phyloP scores from a whole-genome alignment of 2,888 invertebrate genomes.

The Lasioglossum calceatum region DNA sequence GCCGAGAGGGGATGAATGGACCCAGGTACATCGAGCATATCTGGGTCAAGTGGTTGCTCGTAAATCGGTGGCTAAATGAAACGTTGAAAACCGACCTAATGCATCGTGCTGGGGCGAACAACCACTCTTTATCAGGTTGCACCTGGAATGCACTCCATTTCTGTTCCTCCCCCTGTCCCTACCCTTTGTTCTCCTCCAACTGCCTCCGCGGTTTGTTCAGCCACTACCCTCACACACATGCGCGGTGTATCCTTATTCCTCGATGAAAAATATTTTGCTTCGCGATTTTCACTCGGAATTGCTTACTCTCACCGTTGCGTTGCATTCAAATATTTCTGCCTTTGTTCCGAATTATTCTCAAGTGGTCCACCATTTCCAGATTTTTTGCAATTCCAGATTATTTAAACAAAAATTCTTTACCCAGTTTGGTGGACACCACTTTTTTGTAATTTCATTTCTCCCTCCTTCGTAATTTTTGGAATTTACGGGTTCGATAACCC shows the following conservation, averaged over 20 bases:
- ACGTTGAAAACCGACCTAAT: constrained; percentile 75
- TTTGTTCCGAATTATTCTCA: background rate
- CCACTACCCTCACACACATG: background rate
- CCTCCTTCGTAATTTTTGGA: too few relatives aligned
- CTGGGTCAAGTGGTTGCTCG: constrained; percentile 72
- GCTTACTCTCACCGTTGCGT: background rate
- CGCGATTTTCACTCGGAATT: background rate
- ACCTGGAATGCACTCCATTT: constrained; percentile 35
- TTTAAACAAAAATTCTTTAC: too few relatives aligned
- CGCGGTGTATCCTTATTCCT: background rate
- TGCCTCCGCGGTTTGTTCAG: background rate
- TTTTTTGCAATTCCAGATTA: background rate
- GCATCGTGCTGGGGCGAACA: constrained; percentile 63
- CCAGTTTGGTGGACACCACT: too few relatives aligned
- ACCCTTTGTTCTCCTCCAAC: constrained; percentile 1
- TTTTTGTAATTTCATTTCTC: too few relatives aligned
- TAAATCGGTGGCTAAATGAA: constrained; percentile 78
- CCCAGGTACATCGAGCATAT: constrained; percentile 71
- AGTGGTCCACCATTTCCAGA: background rate
- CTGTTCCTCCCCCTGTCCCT: background rate
- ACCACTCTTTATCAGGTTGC: constrained; percentile 54
- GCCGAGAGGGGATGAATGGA: constrained; percentile 49
- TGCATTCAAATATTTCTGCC: background rate
- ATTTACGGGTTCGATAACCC: too few relatives aligned
- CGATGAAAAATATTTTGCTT: constrained; percentile 3